A percentile compares a stretch with the other conserved stretches of the same genome.
Conservation (phyloP, 2,888 invertebrate species). For the Carterocephalus palaemon region DNA sequence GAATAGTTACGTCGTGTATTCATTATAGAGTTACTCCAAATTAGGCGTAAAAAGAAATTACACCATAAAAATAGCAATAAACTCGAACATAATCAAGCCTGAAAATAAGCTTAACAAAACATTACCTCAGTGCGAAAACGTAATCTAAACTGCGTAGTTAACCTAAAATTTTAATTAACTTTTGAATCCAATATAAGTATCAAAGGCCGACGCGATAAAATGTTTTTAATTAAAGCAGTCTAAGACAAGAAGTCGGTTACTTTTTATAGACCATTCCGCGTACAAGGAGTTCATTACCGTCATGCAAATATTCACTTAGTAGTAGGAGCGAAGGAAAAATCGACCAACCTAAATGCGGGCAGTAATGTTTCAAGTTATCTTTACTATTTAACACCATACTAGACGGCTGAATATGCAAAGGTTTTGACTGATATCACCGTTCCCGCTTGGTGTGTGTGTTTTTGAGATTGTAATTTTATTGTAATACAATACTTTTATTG, state of each 20-base stretch:
- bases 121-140: constrained; percentile 15
- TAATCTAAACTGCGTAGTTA: constrained; percentile 24
- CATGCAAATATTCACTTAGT: constrained; percentile 72
- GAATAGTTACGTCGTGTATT: too few relatives aligned
- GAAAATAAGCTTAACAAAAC: constrained; percentile 16
- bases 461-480: too few relatives aligned
- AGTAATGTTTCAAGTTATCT: constrained; percentile 12
- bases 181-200: constrained; percentile 30
- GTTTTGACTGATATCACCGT: too few relatives aligned
- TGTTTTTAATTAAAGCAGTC: constrained; percentile 53
- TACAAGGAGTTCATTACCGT: constrained; percentile 51
- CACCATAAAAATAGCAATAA: constrained; percentile 1
- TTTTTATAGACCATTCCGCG: constrained; percentile 55
- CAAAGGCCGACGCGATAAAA: constrained; percentile 39
- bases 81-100: constrained; percentile 8
- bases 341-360: constrained; percentile 49
- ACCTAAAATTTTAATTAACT: constrained; percentile 25
- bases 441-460: too few relatives aligned
- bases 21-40: too few relatives aligned
- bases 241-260: constrained; percentile 51
- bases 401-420: too few relatives aligned
- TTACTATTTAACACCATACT: background rate
- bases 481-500: too few relatives aligned
- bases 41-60: too few relatives aligned
- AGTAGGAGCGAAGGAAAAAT: constrained; percentile 46